Evolutionary conservation across 2,888 invertebrate species (phyloP).

Genomic region (Diadegma fenestrale): DNA sequence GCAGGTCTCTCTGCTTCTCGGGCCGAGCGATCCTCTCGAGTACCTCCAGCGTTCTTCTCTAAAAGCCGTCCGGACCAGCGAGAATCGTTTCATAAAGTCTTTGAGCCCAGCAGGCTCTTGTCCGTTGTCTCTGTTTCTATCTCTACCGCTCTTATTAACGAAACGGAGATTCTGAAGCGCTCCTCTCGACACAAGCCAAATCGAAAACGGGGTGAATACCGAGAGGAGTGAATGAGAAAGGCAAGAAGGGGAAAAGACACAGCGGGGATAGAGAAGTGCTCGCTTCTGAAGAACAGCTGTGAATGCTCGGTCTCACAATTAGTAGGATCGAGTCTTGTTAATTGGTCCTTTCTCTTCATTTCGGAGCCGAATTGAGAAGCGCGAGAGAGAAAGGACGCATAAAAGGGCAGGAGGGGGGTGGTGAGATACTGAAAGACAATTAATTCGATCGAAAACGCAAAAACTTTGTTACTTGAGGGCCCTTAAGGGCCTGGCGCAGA

Average conservation of each 20-base stretch:
- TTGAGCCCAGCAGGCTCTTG: slow-evolving; percentile 41
- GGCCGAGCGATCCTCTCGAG: slow-evolving; percentile 57
- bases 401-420: neutral
- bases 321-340: slow-evolving; percentile 61
- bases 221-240: slow-evolving; percentile 49
- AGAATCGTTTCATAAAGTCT: slow-evolving; percentile 65
- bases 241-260: slow-evolving; percentile 19
- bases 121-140: slow-evolving; percentile 38
- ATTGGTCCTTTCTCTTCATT: slow-evolving; percentile 66
- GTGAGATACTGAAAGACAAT: slow-evolving; percentile 35
- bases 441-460: slow-evolving; percentile 43
- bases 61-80: slow-evolving; percentile 60
- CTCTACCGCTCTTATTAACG: slow-evolving; percentile 50
- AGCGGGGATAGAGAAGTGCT: slow-evolving; percentile 46
- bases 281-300: slow-evolving; percentile 63
- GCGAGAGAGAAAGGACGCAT: neutral
- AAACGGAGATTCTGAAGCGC: slow-evolving; percentile 33
- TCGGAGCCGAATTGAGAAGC: slow-evolving; percentile 46
- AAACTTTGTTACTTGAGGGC: slow-evolving; percentile 20
- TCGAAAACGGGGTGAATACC: slow-evolving; percentile 50
- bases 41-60: slow-evolving; percentile 61
- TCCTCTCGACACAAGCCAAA: slow-evolving; percentile 52
- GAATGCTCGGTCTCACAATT: slow-evolving; percentile 65
- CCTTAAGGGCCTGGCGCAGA: neutral
- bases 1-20: slow-evolving; percentile 31